Conservation (phyloP, 2,113 vertebrate genomes). For the Heterocephalus glaber region DNA sequence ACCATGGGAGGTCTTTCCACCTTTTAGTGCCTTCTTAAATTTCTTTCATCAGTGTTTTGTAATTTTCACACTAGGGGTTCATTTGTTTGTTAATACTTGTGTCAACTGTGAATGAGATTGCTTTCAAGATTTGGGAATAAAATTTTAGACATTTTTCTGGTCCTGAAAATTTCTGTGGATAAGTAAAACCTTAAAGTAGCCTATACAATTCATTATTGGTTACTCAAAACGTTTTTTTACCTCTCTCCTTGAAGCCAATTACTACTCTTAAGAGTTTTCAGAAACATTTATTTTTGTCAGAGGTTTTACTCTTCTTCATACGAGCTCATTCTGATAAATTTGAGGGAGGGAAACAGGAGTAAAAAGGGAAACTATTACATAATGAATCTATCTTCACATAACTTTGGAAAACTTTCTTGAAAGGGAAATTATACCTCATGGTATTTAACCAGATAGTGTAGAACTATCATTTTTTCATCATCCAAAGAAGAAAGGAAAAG, state of each 20-base stretch:
- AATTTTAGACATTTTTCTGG: not conserved
- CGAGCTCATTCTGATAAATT: not conserved
- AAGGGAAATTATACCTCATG: not conserved
- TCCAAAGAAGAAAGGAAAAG: constrained; percentile 27
- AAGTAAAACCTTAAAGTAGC: constrained; percentile 39
- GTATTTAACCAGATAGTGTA: constrained; percentile 48
- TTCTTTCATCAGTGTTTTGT: not conserved
- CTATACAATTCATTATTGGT: not conserved
- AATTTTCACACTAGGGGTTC: not conserved
- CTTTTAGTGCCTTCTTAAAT: not conserved
- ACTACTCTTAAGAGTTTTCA: not conserved
- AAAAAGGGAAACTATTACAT: constrained; percentile 37
- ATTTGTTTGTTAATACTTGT: not conserved
- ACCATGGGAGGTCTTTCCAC: not conserved
- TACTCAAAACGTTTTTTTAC: not conserved
- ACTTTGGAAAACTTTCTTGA: constrained; percentile 34
- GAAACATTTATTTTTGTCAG: not conserved
- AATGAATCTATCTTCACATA: constrained; percentile 43
- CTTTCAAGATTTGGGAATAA: not conserved
- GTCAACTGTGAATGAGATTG: not conserved
- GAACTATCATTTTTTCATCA: constrained; percentile 33
- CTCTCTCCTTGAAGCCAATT: not conserved
- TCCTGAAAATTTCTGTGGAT: not conserved
- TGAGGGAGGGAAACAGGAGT: not conserved
- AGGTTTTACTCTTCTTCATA: not conserved